Base-by-base conservation (phyloP, 2,797 vertebrate species). In the Sciurus carolinensis region DNA sequence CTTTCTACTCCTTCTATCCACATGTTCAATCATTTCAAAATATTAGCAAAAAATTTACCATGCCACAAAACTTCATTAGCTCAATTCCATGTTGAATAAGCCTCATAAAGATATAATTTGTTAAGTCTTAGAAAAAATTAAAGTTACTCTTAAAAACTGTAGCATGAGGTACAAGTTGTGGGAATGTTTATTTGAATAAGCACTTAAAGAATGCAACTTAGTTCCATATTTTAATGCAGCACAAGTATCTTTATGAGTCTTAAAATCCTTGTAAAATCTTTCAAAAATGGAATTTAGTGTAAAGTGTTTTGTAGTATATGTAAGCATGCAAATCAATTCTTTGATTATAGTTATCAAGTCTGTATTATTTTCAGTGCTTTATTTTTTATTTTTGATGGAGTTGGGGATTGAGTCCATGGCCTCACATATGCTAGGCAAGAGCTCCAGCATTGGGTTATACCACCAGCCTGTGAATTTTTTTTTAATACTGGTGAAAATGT, bases 141-240 rank as follows among this genome's bases (percentile, higher is more conserved):
- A 84, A 90, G 47, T 75, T 83, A 72, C 66, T n/a, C 4, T 30
- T 95, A 82, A 94, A 96, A 80, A 91, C 52, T 73, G 15, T 71
- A 71, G 57, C 50, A 33, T 64, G 11, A 62, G 50, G 12, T 47
- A 96, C 22, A 67, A 95, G 9, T 30, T 50, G 62, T 67, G 47
- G 44, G 22, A 75, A 72, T 95, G 10, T 7, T 24, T 94, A 47
- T 97, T 97, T 95, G 59, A 42, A 75, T 30, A 92, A 44, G 26
- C 75, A 69, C 30, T 89, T 54, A 95, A 91, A 83, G 95, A 1
- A 22, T 57, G 54, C 83, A 94, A 84, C 15, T 73, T 44, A 87
- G 3, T 26, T 89, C 28, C 71, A 84, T 0, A 66, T 72, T 42
- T 83, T 84, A 94, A 95, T 28, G 42, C 0, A 28, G n/a, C 75